Conservation (phyloP, 1,140 invertebrate species). For the Drosophila tsacasi region DNA sequence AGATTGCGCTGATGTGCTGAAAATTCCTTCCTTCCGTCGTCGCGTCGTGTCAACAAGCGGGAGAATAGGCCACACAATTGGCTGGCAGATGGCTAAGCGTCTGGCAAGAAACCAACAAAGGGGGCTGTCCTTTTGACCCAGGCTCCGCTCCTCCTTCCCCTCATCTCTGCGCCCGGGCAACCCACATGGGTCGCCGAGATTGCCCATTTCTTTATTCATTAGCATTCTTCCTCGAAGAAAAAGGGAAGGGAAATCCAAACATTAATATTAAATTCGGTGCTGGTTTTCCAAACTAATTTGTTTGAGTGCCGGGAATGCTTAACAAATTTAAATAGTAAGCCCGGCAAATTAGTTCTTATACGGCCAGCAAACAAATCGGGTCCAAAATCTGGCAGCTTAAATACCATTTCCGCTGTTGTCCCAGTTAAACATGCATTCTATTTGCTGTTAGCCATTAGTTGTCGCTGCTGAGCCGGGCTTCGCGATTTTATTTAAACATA, state of each 20-base stretch:
- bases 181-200: constrained; percentile 23
- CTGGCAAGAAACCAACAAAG: constrained; percentile 56
- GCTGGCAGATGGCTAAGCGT: constrained; percentile 73
- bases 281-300: constrained; percentile 36
- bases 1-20: constrained; percentile 73
- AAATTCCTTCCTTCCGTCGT: constrained; percentile 66
- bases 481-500: constrained; percentile 54
- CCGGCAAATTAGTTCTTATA: constrained; percentile 52
- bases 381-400: constrained; percentile 14
- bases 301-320: constrained; percentile 40
- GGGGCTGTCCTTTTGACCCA: constrained; percentile 41
- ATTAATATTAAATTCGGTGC: constrained; percentile 67
- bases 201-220: constrained; percentile 65
- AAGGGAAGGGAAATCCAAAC: constrained; percentile 62
- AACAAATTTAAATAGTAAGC: constrained; percentile 58
- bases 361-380: constrained; percentile 50
- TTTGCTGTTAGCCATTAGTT: constrained; percentile 48
- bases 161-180: background rate
- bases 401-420: constrained; percentile 50
- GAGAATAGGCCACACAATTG: constrained; percentile 72
- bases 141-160: background rate
- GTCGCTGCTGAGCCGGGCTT: constrained; percentile 34
- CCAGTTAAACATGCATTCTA: constrained; percentile 42
- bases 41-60: constrained; percentile 58
- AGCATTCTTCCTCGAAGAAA: constrained; percentile 42